phyloP scores from a whole-genome alignment of 2,888 invertebrate species.

The Pollenia labialis region DNA sequence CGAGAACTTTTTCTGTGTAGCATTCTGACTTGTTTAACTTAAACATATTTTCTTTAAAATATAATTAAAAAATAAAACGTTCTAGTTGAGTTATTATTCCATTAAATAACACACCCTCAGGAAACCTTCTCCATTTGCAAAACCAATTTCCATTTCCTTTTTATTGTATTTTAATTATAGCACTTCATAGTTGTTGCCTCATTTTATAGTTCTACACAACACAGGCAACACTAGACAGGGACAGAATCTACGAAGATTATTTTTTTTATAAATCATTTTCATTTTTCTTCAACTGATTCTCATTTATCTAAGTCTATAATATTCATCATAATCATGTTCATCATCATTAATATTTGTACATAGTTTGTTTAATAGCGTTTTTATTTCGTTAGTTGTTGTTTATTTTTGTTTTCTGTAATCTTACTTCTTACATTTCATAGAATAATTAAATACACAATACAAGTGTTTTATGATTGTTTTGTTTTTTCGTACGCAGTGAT shows the following conservation, averaged over 20 bases:
- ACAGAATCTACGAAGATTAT: background rate
- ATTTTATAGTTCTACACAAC: background rate
- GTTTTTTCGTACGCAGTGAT: background rate
- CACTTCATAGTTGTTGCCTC: conserved; percentile 26
- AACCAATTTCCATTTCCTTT: background rate
- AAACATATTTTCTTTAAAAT: no score
- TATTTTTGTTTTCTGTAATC: background rate
- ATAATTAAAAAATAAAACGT: no score
- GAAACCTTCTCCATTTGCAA: background rate
- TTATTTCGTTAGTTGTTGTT: conserved; percentile 15
- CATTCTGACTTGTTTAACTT: no score
- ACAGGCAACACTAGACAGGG: background rate
- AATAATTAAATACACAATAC: conserved; percentile 35
- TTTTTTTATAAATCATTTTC: conserved; percentile 15
- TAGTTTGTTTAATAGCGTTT: background rate
- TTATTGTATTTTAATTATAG: conserved; percentile 33
- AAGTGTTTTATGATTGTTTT: conserved; percentile 15
- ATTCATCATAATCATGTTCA: background rate
- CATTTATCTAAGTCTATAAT: conserved; percentile 17
- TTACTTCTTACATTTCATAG: background rate
- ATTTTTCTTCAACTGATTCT: conserved; percentile 12
- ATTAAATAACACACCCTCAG: background rate
- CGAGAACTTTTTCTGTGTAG: no score
- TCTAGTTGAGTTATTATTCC: background rate
- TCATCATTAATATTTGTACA: no score